phyloP scores from a whole-genome alignment of 2,113 vertebrate genomes.

The Prinia subflava region DNA sequence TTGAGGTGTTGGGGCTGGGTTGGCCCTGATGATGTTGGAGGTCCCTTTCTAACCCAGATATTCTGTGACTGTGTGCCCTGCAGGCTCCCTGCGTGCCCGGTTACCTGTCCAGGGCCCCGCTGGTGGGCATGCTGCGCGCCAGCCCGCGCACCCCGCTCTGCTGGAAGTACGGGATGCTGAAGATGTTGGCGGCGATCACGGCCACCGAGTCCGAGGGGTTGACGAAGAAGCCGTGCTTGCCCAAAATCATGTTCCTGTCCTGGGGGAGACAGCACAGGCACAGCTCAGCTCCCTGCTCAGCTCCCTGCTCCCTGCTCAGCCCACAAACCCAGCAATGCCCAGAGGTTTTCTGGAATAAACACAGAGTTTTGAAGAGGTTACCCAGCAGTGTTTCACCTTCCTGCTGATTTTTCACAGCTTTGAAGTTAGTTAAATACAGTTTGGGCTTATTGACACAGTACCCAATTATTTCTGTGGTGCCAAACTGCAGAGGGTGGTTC shows the following conservation, averaged over 20 bases:
- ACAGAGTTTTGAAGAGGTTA: neutral
- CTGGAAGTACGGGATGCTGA: slow-evolving; percentile 94
- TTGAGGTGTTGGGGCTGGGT: neutral
- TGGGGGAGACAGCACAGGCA: slow-evolving; percentile 47
- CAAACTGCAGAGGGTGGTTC: neutral
- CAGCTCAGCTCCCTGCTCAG: neutral
- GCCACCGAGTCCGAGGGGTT: slow-evolving; percentile 97
- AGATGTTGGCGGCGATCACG: slow-evolving; percentile 93
- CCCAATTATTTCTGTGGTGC: neutral
- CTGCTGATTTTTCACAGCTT: neutral
- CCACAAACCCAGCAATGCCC: neutral
- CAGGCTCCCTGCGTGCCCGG: neutral
- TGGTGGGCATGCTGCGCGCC: slow-evolving; percentile 98
- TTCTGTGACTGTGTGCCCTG: no score
- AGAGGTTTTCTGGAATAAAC: neutral
- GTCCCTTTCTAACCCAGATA: no score
- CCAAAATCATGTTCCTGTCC: slow-evolving; percentile 98
- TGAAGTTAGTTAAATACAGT: neutral
- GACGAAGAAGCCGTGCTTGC: slow-evolving; percentile 95
- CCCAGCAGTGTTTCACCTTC: neutral
- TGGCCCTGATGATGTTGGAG: neutral
- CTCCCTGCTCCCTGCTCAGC: neutral
- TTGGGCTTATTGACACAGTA: neutral
- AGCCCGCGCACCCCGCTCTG: slow-evolving; percentile 91
- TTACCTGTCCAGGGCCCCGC: slow-evolving; percentile 93